Evolutionary conservation across 2,113 vertebrate species (phyloP).

Genomic region (Varanus komodoensis): DNA sequence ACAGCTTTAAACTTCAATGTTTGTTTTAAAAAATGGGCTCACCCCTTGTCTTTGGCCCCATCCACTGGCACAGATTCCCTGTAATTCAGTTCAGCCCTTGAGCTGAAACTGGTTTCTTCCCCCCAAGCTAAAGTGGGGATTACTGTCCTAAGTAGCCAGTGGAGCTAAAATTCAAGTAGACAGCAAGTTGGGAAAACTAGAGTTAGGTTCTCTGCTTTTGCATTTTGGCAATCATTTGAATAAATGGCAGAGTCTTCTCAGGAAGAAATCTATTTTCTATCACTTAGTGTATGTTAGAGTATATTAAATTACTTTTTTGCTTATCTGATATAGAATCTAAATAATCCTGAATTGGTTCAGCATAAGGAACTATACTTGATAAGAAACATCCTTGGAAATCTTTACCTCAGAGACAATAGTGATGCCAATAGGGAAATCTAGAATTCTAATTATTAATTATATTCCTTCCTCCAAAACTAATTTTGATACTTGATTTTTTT

Average conservation of each 20-base stretch:
- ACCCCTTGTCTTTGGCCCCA: too few relatives aligned
- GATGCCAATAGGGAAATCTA: neutral
- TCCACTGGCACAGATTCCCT: neutral
- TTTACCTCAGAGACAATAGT: neutral
- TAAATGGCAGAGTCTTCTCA: neutral
- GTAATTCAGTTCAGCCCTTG: neutral
- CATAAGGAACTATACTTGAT: neutral
- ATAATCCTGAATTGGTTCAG: neutral
- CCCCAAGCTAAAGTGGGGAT: neutral
- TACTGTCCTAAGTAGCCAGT: neutral
- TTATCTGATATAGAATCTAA: neutral
- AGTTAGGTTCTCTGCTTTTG: neutral
- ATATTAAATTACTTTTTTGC: neutral
- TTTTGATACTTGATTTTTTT: constrained; percentile 20
- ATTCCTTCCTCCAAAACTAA: constrained; percentile 13
- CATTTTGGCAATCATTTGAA: neutral
- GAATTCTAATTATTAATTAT: neutral
- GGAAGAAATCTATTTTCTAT: neutral
- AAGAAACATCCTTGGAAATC: neutral
- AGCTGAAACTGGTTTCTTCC: neutral
- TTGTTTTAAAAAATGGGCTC: too few relatives aligned
- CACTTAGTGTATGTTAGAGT: neutral
- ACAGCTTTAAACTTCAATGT: too few relatives aligned
- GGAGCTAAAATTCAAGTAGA: neutral
- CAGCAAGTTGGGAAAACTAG: neutral